Base-by-base conservation (phyloP, 2,888 invertebrate species). In the Laspeyria flexula region DNA sequence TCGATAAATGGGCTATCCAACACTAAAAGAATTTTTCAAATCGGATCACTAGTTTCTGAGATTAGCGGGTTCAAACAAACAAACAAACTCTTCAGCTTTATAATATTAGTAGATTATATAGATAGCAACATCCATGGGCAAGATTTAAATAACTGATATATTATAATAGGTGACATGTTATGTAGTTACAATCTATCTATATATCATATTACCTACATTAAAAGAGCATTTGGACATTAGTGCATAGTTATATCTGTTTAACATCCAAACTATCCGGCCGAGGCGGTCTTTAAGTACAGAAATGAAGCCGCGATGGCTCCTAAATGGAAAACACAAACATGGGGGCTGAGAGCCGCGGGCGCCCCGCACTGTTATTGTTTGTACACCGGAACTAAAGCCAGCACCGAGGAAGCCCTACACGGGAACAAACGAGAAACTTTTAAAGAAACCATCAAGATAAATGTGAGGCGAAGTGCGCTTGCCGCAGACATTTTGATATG, bases 301-400 rank as follows among this genome's bases (percentile, higher is more conserved):
- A 77, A 78, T 76, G 73, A 83, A 83, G 79, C 83, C 79, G 67
- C 81, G 78, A 81, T 79, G 76, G 81, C 60, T 79, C 70, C 81
- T 83, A 82, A 88, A 88, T 84, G 81, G 76, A 73, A 82, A 90
- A 91, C 85, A 87, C 86, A 91, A 90, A 90, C 88, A 90, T 51
- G 39, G 66, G 61, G 69, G 73, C 65, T 73, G 67, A 69, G 60
- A 55, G 85, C 84, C 78, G 78, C 77, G 72, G 82, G 82, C 83
- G 65, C 72, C 49, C 70, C 76, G 76, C 79, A 69, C 73, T 89
- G 88, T 90, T 91, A 87, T 90, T 91, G 90, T 91, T 91, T 88
- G 88, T 77, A 71, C 77, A 76, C 81, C 83, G 74, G 84, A 89
- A 89, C 89, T 88, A 84, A 78, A 77, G 75, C 71, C 65, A 62